A percentile compares a stretch with the other conserved stretches of the same genome.
Conservation (phyloP, 2,113 vertebrate genomes). For the Ptyas mucosa region DNA sequence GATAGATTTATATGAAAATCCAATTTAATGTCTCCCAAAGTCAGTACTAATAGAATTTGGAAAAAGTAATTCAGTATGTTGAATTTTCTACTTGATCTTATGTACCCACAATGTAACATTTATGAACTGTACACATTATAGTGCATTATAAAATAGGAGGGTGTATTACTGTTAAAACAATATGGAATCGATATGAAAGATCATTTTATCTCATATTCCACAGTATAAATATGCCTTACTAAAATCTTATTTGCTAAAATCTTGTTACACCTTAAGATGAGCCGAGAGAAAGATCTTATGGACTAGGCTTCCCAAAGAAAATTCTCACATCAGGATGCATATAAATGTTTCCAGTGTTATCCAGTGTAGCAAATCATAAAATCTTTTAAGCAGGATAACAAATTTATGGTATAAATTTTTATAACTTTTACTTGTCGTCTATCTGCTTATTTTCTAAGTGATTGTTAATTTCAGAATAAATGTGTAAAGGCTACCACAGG, state of each 20-base stretch:
- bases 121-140: neutral
- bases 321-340: neutral
- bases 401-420: neutral
- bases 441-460: neutral
- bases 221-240: neutral
- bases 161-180: neutral
- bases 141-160: neutral
- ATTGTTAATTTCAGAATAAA: neutral
- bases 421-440: neutral
- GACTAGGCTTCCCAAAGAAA: neutral
- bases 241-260: neutral
- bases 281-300: neutral
- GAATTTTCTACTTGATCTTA: neutral
- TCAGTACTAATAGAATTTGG: neutral
- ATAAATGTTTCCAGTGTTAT: neutral
- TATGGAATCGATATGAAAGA: neutral
- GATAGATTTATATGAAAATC: slow-evolving; percentile 9
- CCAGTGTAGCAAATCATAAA: neutral
- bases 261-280: neutral
- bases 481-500: neutral
- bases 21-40: slow-evolving; percentile 15
- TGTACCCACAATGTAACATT: neutral
- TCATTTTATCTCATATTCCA: neutral
- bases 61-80: neutral
- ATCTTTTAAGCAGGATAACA: neutral